Evolutionary conservation across 2,888 invertebrate species (phyloP).

Genomic region (Falcaria lacertinaria): DNA sequence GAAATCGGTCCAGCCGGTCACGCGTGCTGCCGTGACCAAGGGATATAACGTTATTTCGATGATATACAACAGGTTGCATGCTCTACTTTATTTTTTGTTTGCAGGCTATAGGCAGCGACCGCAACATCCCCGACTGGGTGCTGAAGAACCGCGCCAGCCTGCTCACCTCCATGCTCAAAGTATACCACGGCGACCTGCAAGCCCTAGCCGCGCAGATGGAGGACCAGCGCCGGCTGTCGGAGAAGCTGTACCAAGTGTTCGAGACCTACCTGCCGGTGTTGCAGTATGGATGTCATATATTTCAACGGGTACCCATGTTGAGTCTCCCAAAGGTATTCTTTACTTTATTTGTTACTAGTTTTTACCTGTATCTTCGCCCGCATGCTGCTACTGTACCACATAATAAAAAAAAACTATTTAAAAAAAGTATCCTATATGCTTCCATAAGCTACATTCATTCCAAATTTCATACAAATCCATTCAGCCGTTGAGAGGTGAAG

Average conservation of each 20-base stretch:
- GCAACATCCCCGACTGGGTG: slow-evolving; percentile 90
- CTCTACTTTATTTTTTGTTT: not conserved
- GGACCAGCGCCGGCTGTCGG: slow-evolving; percentile 71
- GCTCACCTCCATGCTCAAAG: slow-evolving; percentile 86
- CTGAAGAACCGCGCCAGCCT: slow-evolving; percentile 88
- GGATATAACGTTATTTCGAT: slow-evolving; percentile 3
- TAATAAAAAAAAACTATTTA: too few species aligned
- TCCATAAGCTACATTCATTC: too few species aligned
- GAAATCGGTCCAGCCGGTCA: too few species aligned
- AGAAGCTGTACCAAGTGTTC: slow-evolving; percentile 91
- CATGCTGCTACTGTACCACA: too few species aligned
- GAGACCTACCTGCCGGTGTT: slow-evolving; percentile 93
- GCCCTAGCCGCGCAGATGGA: slow-evolving; percentile 82
- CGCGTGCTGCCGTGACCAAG: too few species aligned
- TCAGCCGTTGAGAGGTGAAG: too few species aligned
- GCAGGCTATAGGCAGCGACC: slow-evolving; percentile 92
- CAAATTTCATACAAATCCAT: too few species aligned
- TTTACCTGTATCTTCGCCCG: too few species aligned
- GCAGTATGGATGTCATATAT: slow-evolving; percentile 90
- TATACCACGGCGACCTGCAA: slow-evolving; percentile 92
- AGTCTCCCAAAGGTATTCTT: slow-evolving; percentile 87
- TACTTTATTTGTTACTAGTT: too few species aligned
- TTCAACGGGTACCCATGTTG: slow-evolving; percentile 89
- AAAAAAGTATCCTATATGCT: too few species aligned
- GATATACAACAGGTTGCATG: too few species aligned